Evolutionary conservation across 2,888 invertebrate species (phyloP).

Genomic region (Carterocephalus palaemon): DNA sequence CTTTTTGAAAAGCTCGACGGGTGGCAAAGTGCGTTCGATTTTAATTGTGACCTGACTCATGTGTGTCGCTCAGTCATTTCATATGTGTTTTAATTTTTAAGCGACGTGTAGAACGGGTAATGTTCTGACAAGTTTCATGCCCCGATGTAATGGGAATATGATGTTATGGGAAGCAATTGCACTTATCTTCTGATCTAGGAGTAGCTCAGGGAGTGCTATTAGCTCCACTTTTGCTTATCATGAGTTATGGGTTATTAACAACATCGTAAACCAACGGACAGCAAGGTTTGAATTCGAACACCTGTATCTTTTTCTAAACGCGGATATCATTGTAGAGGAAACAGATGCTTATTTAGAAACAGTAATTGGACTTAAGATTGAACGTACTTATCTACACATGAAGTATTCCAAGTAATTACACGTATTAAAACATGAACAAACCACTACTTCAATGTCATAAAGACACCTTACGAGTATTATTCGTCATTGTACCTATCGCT

Average conservation of each 20-base stretch:
- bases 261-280: constrained; percentile 1
- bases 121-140: constrained; percentile 25
- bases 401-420: no score
- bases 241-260: constrained; percentile 22
- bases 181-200: constrained; percentile 21
- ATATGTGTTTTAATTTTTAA: constrained; percentile 24
- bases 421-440: no score
- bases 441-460: no score
- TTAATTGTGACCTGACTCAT: constrained; percentile 70
- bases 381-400: no score
- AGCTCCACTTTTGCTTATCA: constrained; percentile 17
- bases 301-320: constrained; percentile 17
- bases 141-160: constrained; percentile 24
- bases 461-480: no score
- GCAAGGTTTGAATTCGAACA: neutral
- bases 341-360: constrained; percentile 15
- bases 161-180: constrained; percentile 23
- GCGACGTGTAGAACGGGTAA: constrained; percentile 21
- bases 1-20: constrained; percentile 69
- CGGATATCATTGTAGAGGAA: constrained; percentile 2
- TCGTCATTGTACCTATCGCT: no score
- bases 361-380: no score
- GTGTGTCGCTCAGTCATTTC: constrained; percentile 50
- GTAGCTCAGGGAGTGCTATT: constrained; percentile 16
- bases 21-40: constrained; percentile 74